Conservation (phyloP, 2,797 vertebrate species). For the Macropus fuliginosus region DNA sequence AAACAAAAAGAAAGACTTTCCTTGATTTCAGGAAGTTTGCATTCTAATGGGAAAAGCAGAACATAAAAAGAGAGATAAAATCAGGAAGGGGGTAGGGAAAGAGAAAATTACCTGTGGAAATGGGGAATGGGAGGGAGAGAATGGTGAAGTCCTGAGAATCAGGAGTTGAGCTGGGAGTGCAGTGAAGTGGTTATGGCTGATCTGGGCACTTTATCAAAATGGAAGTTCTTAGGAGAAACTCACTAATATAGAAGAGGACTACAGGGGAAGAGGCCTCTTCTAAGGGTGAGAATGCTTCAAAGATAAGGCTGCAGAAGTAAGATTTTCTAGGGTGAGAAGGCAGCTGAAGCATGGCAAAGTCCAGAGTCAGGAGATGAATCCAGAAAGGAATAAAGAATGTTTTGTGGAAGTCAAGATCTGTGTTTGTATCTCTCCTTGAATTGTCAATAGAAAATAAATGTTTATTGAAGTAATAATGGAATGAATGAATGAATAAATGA, state of each 20-base stretch:
- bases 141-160: not conserved
- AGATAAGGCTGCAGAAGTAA: not conserved
- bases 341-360: not conserved
- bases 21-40: not conserved
- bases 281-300: not conserved
- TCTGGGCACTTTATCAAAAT: not conserved
- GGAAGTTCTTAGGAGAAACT: not conserved
- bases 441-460: not conserved
- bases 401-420: not conserved
- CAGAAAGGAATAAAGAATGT: not conserved
- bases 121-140: fast-evolving
- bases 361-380: not conserved
- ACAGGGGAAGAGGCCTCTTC: not conserved
- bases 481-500: not conserved
- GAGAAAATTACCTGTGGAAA: not conserved
- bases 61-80: not conserved
- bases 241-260: not conserved
- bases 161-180: not conserved
- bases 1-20: not conserved
- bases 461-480: constrained; percentile 6
- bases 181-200: not conserved
- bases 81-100: not conserved
- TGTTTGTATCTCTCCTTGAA: not conserved
- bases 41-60: not conserved
- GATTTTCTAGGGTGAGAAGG: not conserved